phyloP scores from a whole-genome alignment of 2,797 vertebrate genomes.

The Poecilia gillii region DNA sequence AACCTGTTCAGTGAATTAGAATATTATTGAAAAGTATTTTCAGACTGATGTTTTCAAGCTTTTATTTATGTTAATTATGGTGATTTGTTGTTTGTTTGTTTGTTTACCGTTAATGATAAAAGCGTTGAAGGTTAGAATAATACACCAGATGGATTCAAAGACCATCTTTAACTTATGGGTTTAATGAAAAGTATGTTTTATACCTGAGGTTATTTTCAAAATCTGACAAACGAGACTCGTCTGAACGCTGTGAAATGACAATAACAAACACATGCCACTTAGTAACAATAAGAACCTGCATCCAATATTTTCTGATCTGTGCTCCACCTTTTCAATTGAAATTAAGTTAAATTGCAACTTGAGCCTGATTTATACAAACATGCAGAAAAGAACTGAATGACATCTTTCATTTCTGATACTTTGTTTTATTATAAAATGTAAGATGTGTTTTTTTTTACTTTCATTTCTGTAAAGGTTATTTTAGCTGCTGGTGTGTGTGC shows the following conservation, averaged over 20 bases:
- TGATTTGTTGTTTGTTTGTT: not conserved
- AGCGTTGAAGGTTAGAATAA: not conserved
- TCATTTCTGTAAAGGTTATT: not conserved
- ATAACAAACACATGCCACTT: not conserved
- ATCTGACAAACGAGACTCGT: not conserved
- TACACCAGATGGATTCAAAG: not conserved
- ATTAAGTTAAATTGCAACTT: not conserved
- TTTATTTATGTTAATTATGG: not conserved
- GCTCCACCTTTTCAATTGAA: not conserved
- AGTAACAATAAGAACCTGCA: not conserved
- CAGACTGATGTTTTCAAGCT: not conserved
- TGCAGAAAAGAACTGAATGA: not conserved
- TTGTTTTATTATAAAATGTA: not conserved
- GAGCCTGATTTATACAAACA: not conserved
- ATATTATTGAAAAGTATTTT: not conserved
- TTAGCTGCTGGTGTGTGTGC: not conserved
- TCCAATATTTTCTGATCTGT: not conserved
- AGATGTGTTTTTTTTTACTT: not conserved
- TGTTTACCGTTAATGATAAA: not conserved
- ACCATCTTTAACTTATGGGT: not conserved
- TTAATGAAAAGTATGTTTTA: not conserved
- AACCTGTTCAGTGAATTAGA: not conserved
- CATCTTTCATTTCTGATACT: not conserved
- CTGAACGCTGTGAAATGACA: not conserved
- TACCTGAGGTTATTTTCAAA: not conserved